Evolutionary conservation across 1,140 invertebrate species (phyloP).

Genomic region (Danaus melanippus): DNA sequence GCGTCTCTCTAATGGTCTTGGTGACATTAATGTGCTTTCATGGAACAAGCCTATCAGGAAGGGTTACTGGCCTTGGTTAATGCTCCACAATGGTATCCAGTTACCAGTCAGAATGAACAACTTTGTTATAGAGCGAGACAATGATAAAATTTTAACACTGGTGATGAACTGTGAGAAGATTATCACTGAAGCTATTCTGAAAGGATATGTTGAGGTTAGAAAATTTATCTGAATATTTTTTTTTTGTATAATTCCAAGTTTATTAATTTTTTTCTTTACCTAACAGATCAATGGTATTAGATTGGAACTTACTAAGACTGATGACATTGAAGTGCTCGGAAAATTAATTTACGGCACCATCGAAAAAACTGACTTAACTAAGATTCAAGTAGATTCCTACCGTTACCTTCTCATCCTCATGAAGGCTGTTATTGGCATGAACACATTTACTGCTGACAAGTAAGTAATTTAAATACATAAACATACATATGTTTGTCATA

Average conservation of each 20-base stretch:
- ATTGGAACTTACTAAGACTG: conserved; percentile 42
- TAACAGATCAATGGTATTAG: conserved; percentile 49
- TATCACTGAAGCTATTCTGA: conserved; percentile 77
- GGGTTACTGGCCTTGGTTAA: conserved; percentile 76
- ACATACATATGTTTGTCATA: background rate
- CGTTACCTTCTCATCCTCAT: conserved; percentile 56
- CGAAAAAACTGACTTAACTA: conserved; percentile 39
- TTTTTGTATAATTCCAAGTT: background rate
- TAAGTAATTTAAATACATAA: conserved; percentile 26
- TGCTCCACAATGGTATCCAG: conserved; percentile 76
- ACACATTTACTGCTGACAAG: conserved; percentile 46
- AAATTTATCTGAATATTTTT: background rate
- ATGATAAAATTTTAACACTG: conserved; percentile 65
- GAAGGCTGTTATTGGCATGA: conserved; percentile 51
- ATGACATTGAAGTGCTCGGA: conserved; percentile 52
- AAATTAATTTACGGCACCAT: conserved; percentile 52
- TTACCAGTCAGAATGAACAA: conserved; percentile 76
- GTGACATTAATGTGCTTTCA: conserved; percentile 69
- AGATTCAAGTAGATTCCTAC: conserved; percentile 40
- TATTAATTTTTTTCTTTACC: conserved; percentile 3
- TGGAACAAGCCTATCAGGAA: conserved; percentile 70
- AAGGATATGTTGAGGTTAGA: conserved; percentile 73
- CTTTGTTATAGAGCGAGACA: conserved; percentile 63
- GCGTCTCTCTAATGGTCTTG: conserved; percentile 75
- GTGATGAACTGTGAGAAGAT: conserved; percentile 73